Percentiles rank a stretch among this genome's conserved stretches.
Conservation (phyloP, 2,888 invertebrate species). For the Thysanoteuthis rhombus region DNA sequence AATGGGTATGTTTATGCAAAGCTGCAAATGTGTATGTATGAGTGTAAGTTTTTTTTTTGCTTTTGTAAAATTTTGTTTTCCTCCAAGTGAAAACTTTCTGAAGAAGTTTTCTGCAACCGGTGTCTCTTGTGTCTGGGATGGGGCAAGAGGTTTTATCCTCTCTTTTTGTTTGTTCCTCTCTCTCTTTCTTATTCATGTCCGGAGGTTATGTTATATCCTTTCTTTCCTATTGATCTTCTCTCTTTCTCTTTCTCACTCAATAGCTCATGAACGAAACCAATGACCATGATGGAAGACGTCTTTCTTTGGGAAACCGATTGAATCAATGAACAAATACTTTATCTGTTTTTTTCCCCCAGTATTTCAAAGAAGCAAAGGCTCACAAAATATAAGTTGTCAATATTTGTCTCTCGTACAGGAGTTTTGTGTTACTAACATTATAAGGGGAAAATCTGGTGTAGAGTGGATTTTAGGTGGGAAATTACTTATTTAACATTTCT, state of each 20-base stretch:
- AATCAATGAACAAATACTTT: not conserved
- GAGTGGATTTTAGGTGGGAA: constrained; percentile 63
- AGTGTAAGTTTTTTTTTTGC: no score
- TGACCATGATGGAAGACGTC: not conserved
- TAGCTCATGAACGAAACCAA: not conserved
- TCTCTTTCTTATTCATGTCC: no score
- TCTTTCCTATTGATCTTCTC: not conserved
- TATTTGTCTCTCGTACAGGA: constrained; percentile 41
- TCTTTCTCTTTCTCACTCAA: not conserved
- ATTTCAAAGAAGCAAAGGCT: not conserved
- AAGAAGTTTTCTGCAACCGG: no score
- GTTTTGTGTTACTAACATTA: constrained; percentile 64
- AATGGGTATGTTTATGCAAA: no score
- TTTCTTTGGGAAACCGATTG: not conserved
- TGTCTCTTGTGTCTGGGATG: no score
- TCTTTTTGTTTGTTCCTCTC: no score
- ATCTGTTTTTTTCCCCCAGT: not conserved
- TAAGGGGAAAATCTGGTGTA: constrained; percentile 63
- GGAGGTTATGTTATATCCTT: no score
- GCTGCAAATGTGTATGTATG: no score
- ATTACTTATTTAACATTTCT: no score
- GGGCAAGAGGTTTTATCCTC: no score
- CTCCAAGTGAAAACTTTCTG: no score
- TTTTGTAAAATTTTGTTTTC: no score
- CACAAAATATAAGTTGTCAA: not conserved